Conservation (phyloP, 2,888 invertebrate species). For the Trichopoda pennipes region DNA sequence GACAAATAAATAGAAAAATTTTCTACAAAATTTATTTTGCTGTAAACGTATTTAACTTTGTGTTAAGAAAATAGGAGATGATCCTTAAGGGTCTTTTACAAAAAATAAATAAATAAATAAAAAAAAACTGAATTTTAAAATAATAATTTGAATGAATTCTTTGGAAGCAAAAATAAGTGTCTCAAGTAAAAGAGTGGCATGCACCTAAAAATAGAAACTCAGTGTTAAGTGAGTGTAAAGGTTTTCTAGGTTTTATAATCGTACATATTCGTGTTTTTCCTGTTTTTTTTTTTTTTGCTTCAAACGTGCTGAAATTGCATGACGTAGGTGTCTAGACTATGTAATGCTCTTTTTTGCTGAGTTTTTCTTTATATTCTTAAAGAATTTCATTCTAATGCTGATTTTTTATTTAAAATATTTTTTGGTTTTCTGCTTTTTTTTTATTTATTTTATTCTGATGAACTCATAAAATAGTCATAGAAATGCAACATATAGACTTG, state of each 20-base stretch:
- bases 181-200: conserved; percentile 1
- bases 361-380: conserved; percentile 45
- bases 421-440: conserved; percentile 12
- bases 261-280: background rate
- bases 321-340: conserved; percentile 79
- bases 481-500: conserved; percentile 54
- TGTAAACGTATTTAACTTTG: background rate
- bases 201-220: background rate
- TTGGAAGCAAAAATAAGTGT: background rate
- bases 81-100: conserved; percentile 1
- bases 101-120: background rate
- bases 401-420: conserved; percentile 28
- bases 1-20: background rate
- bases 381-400: conserved; percentile 3
- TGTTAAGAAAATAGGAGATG: conserved; percentile 6
- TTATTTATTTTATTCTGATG: conserved; percentile 35
- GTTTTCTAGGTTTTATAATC: conserved; percentile 38
- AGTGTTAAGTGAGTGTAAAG: conserved; percentile 53
- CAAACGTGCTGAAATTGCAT: conserved; percentile 70
- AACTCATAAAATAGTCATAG: conserved; percentile 66
- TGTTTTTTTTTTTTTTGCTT: background rate
- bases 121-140: background rate
- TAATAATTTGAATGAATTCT: conserved; percentile 30
- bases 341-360: conserved; percentile 75
- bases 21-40: background rate